These are phyloP conservation scores for Orussus abietinus DNA, from an alignment of 1,140 invertebrate genomes.

Conservation along the genomic window DNA sequence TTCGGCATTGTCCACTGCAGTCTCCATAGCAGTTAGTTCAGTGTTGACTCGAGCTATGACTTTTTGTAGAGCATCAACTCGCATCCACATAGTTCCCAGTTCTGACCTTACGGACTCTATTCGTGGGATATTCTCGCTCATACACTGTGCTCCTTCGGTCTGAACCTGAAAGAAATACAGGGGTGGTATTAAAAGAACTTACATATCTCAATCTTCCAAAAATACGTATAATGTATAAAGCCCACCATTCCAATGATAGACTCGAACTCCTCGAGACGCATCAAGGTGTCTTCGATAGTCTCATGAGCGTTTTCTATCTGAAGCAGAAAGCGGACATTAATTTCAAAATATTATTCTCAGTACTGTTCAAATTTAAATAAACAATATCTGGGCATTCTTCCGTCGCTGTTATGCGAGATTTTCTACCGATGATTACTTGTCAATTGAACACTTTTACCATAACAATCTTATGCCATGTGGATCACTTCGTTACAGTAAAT, in stretches of 20 bases:
- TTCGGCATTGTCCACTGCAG: slow-evolving; percentile 34
- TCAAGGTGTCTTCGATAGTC: slow-evolving; percentile 33
- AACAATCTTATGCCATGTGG: no score
- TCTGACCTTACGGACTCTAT: slow-evolving; percentile 24
- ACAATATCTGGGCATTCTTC: no score
- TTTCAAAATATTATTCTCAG: slow-evolving; percentile 3
- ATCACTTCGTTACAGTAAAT: no score
- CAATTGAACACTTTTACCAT: no score
- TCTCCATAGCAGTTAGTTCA: slow-evolving; percentile 29
- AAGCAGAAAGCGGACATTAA: slow-evolving; percentile 1
- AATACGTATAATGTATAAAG: neutral
- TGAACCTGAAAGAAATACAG: slow-evolving; percentile 24
- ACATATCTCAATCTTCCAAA: neutral
- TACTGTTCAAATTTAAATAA: slow-evolving; percentile 7
- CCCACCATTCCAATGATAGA: slow-evolving; percentile 38
- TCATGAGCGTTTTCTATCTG: slow-evolving; percentile 31
- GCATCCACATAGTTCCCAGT: slow-evolving; percentile 23
- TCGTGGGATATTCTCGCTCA: slow-evolving; percentile 27
- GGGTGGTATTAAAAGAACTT: neutral
- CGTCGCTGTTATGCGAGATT: no score
- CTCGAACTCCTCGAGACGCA: slow-evolving; percentile 37
- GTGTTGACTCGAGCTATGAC: slow-evolving; percentile 32
- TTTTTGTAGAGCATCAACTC: slow-evolving; percentile 34
- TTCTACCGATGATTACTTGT: no score
- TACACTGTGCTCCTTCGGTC: slow-evolving; percentile 27